These are phyloP conservation scores for Idaea dimidiata DNA, from an alignment of 2,888 invertebrate genomes.

Conservation along the genomic window DNA sequence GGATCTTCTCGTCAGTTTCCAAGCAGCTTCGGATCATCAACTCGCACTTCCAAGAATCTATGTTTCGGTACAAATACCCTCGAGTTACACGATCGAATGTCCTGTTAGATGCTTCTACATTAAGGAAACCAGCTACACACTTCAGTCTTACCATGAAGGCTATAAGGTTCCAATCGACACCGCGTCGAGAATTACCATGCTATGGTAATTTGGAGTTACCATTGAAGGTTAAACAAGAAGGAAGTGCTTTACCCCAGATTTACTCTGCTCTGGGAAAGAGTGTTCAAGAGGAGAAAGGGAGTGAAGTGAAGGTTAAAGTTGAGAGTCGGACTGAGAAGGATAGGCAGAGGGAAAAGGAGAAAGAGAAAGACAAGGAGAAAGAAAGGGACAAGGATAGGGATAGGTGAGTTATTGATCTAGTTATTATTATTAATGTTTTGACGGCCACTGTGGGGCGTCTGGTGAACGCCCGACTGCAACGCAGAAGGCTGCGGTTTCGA, in stretches of 20 bases:
- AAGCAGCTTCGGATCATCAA: conserved; percentile 69
- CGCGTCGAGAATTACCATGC: conserved; percentile 67
- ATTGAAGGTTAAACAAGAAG: conserved; percentile 67
- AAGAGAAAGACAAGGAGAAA: conserved; percentile 29
- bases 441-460: no score
- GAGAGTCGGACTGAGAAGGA: conserved; percentile 47
- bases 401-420: conserved; percentile 37
- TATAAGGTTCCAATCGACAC: conserved; percentile 64
- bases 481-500: no score
- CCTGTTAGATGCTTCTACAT: conserved; percentile 55
- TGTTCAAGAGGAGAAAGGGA: conserved; percentile 49
- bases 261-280: conserved; percentile 51
- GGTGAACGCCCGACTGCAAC: no score
- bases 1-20: conserved; percentile 68
- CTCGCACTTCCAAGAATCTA: conserved; percentile 60
- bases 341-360: conserved; percentile 35
- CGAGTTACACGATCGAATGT: conserved; percentile 70
- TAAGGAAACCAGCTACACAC: conserved; percentile 55
- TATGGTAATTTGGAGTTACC: conserved; percentile 75
- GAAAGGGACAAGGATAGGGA: conserved; percentile 38
- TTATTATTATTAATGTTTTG: no score
- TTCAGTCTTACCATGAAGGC: conserved; percentile 61
- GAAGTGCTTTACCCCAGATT: conserved; percentile 44
- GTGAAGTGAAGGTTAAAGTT: conserved; percentile 49
- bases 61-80: conserved; percentile 72